A percentile compares a stretch with the other conserved stretches of the same genome.
These are phyloP conservation scores for Scaptomyza reducta DNA, from an alignment of 2,888 invertebrate genomes.

Conservation along the genomic window DNA sequence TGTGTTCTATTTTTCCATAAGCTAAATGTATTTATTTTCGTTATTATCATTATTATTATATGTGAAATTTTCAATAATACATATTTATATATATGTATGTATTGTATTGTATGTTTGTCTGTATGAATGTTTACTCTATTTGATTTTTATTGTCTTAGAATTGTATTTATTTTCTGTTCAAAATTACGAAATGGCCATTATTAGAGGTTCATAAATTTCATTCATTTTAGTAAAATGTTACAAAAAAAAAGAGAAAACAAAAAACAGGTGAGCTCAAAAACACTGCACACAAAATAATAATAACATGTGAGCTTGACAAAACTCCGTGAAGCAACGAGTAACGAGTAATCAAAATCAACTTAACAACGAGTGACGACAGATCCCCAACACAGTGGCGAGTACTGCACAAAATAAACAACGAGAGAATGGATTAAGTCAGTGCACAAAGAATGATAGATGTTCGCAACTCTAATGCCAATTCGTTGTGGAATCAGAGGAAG, in stretches of 20 bases:
- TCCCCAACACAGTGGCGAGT: not conserved
- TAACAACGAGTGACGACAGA: not conserved
- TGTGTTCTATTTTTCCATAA: constrained; percentile 68
- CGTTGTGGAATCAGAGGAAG: not conserved
- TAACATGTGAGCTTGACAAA: constrained; percentile 18
- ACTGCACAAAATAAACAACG: not conserved
- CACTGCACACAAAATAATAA: constrained; percentile 1
- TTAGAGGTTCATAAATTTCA: constrained; percentile 30
- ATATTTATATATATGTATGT: constrained; percentile 48
- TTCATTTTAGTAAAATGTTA: constrained; percentile 9
- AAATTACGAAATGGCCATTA: constrained; percentile 26
- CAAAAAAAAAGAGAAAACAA: constrained; percentile 1
- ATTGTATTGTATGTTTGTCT: constrained; percentile 44
- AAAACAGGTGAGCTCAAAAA: constrained; percentile 48
- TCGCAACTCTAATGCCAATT: not conserved
- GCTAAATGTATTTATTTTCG: constrained; percentile 68
- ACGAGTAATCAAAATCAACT: not conserved
- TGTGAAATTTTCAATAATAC: constrained; percentile 55
- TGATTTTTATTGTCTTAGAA: constrained; percentile 54
- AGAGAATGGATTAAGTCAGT: not conserved
- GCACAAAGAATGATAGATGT: not conserved
- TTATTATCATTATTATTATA: constrained; percentile 36
- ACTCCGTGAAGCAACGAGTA: not conserved
- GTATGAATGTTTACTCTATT: constrained; percentile 43
- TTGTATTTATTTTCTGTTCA: constrained; percentile 26